Percentiles rank a stretch among this genome's conserved stretches.
These are phyloP conservation scores for Hemiscyllium ocellatum DNA, from an alignment of 2,113 vertebrate genomes.

Conservation along the genomic window DNA sequence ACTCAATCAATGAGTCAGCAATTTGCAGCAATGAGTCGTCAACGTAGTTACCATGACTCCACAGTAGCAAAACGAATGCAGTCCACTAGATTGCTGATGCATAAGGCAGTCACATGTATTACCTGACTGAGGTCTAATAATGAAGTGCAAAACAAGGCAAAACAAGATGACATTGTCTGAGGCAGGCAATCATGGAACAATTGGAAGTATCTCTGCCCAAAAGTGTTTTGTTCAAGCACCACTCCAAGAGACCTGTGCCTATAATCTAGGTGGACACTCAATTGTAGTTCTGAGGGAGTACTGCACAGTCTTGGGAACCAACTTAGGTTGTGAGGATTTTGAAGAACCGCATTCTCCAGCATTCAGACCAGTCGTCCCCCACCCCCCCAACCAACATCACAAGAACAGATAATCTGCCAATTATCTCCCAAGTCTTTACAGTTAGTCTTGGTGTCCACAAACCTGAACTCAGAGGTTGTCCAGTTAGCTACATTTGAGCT, in stretches of 20 bases:
- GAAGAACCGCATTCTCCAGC: background rate
- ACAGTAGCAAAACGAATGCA: too few relatives aligned
- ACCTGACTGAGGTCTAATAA: background rate
- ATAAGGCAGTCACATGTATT: background rate
- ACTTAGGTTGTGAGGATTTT: background rate
- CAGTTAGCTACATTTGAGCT: background rate
- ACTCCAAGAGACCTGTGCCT: background rate
- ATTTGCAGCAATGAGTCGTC: too few relatives aligned
- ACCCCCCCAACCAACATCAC: background rate
- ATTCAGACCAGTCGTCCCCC: background rate
- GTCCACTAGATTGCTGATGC: background rate
- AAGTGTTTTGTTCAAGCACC: background rate
- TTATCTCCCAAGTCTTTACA: background rate
- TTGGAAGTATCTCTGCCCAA: background rate
- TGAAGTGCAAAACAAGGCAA: background rate
- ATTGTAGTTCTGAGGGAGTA: background rate
- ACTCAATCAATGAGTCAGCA: too few relatives aligned
- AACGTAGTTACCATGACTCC: too few relatives aligned
- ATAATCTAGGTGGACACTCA: background rate
- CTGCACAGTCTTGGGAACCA: background rate
- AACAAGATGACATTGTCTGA: background rate
- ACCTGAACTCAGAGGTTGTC: background rate
- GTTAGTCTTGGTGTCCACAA: background rate
- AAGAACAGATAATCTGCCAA: background rate
- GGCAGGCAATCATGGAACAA: background rate